phyloP scores from a whole-genome alignment of 2,888 invertebrate species.

The Noctua janthe region DNA sequence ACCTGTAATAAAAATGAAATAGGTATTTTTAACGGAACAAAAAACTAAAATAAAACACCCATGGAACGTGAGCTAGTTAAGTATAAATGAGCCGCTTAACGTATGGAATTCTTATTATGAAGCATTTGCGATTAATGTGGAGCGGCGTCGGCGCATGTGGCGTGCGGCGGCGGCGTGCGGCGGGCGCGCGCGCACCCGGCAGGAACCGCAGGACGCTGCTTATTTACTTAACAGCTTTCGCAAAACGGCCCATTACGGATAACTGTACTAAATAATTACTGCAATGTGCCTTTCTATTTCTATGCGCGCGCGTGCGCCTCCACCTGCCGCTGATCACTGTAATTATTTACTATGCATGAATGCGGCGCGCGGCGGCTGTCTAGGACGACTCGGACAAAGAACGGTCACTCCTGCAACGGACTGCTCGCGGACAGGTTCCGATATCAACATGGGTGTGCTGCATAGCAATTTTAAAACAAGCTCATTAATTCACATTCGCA shows the following conservation, averaged over 20 bases:
- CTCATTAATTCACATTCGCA: slow-evolving; percentile 83
- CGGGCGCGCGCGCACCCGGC: slow-evolving; percentile 80
- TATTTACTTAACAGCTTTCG: slow-evolving; percentile 90
- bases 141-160: slow-evolving; percentile 59
- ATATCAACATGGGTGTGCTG: slow-evolving; percentile 85
- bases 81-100: slow-evolving; percentile 73
- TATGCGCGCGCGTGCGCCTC: slow-evolving; percentile 88
- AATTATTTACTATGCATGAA: slow-evolving; percentile 91
- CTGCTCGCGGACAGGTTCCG: slow-evolving; percentile 83
- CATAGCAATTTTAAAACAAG: slow-evolving; percentile 82
- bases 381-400: slow-evolving; percentile 89
- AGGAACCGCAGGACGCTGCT: slow-evolving; percentile 86
- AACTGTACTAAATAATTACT: slow-evolving; percentile 91
- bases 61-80: slow-evolving; percentile 70
- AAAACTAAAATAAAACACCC: slow-evolving; percentile 66
- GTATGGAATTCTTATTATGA: slow-evolving; percentile 80
- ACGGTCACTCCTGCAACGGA: slow-evolving; percentile 83
- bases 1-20: slow-evolving; percentile 49
- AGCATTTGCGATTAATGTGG: slow-evolving; percentile 69
- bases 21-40: slow-evolving; percentile 62
- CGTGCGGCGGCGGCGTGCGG: slow-evolving; percentile 56
- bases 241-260: slow-evolving; percentile 89
- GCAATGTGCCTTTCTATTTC: slow-evolving; percentile 91
- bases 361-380: slow-evolving; percentile 85
- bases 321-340: slow-evolving; percentile 89